Evolutionary conservation across 2,113 vertebrate species (phyloP), one percentile per base, ranked within the genome.

Genomic region (Electrona antarctica): DNA sequence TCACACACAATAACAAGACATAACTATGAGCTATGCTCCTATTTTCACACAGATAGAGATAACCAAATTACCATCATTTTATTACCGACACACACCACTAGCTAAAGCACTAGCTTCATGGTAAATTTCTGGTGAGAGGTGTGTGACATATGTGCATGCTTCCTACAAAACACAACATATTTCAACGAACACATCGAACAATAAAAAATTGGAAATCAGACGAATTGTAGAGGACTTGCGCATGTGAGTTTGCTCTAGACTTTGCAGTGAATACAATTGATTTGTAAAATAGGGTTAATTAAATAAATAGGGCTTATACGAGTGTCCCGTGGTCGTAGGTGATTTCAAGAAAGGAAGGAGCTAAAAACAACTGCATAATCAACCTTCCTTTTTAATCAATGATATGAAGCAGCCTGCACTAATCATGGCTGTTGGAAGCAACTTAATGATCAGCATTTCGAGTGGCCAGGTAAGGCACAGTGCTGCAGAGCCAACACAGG

Each of bases 41-140:
- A 92, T 94, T 95, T 96, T 93, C 94, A 76, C 76, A 62, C 51
- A 73, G 64, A 87, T 80, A 95, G 94, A 95, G 93, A 95, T 94
- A 95, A 94, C 92, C 91, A 95, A 95, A 97, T 96, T 94, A 95
- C 92, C 93, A 95, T 94, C 94, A 95, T 95, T 95, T 95, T 94
- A 94, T 94, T 95, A 94, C 94, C 95, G 94, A 91, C 90, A 89
- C 92, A 92, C 29, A 11, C 57, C 45, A 58, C 75, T 71, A 76
- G 66, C 63, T 89, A 89, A 91, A 94, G 93, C 92, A 91, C 90
- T 94, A 21, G 88, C 94, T 95, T 92, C 92, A 91, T 91, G 91
- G 92, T 94, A 92, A 91, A 95, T 91, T 93, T 89, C 90, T 93
- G 92, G 92, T 91, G 92, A 94, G 92, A 64, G 4, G 5, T 64